Evolutionary conservation across 1,140 invertebrate species (phyloP).

Genomic region (Sarcophaga bullata): DNA sequence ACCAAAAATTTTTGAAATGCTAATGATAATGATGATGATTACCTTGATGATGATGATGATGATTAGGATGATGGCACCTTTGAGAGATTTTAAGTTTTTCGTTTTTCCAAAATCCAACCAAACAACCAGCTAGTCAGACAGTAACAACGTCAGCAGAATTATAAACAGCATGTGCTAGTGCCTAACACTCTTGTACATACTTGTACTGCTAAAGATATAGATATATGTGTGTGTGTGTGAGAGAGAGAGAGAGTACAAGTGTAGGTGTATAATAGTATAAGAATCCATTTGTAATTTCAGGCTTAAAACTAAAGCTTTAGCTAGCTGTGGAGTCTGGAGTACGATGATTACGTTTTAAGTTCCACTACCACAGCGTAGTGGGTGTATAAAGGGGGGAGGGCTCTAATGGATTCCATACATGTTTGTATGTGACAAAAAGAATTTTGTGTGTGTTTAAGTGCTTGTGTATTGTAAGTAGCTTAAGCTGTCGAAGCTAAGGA

Average conservation of each 20-base stretch:
- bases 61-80: conserved; percentile 31
- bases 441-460: not conserved
- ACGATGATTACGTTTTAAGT: not conserved
- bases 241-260: not conserved
- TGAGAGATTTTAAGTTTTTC: conserved; percentile 34
- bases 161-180: not conserved
- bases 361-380: not conserved
- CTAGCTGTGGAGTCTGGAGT: not conserved
- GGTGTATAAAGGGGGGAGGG: not conserved
- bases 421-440: not conserved
- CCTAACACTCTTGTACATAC: not conserved
- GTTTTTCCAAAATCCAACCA: too few relatives aligned
- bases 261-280: not conserved
- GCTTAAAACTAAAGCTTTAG: not conserved
- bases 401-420: not conserved
- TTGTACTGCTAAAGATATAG: not conserved
- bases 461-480: conserved; percentile 30
- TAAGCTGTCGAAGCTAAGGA: conserved; percentile 38
- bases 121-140: not conserved
- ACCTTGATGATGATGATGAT: not conserved
- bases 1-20: not conserved
- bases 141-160: conserved; percentile 35
- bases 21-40: not conserved
- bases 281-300: not conserved
- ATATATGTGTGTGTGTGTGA: not conserved